Evolutionary conservation across 2,888 invertebrate species (phyloP).

Genomic region (Carpatolechia fugitivella): DNA sequence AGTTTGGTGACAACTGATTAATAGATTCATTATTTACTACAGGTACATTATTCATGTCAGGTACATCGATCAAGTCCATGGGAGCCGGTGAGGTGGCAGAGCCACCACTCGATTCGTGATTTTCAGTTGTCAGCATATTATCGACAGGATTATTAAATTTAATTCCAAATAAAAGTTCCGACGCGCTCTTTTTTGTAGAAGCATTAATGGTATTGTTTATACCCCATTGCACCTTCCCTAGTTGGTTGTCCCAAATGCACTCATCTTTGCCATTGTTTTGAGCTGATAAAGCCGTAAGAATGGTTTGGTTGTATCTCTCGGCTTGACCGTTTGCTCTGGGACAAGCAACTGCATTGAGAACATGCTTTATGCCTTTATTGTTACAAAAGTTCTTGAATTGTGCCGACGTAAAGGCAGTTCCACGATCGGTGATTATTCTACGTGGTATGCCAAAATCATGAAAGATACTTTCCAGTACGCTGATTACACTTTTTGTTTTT

Average conservation of each 20-base stretch:
- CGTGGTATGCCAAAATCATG: neutral
- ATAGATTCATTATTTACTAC: too few relatives aligned
- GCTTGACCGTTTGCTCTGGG: too few relatives aligned
- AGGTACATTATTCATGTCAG: too few relatives aligned
- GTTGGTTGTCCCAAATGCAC: slow-evolving; percentile 12
- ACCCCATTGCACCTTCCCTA: slow-evolving; percentile 18
- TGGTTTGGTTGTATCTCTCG: slow-evolving; percentile 5
- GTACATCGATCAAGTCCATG: too few relatives aligned
- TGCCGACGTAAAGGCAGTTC: neutral
- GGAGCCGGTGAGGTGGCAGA: too few relatives aligned
- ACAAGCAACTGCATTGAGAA: too few relatives aligned
- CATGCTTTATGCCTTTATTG: too few relatives aligned
- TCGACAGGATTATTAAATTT: neutral
- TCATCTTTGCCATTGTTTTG: slow-evolving; percentile 9
- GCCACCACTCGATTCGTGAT: too few relatives aligned
- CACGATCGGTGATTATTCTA: neutral
- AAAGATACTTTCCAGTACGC: neutral
- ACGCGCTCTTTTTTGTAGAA: neutral
- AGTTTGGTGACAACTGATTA: too few relatives aligned
- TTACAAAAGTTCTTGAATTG: neutral
- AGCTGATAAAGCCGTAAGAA: slow-evolving; percentile 7
- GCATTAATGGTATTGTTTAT: slow-evolving; percentile 19
- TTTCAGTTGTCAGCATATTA: neutral
- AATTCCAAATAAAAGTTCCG: slow-evolving; percentile 2
- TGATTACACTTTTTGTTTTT: neutral